phyloP scores from a whole-genome alignment of 2,113 vertebrate species.

The Petrocephalus microphthalmus region DNA sequence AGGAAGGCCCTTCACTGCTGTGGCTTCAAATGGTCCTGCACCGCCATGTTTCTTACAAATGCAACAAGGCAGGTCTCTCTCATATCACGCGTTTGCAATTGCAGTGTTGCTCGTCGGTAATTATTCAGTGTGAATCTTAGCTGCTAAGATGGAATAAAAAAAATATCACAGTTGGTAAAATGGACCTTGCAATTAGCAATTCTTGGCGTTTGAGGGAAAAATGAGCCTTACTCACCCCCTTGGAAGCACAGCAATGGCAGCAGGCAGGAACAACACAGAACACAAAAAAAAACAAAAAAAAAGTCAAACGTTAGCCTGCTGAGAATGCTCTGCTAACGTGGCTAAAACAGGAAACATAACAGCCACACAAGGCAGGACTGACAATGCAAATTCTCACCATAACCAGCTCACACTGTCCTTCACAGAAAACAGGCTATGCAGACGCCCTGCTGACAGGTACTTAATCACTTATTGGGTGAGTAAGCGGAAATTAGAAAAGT shows the following conservation, averaged over 20 bases:
- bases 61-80: background rate
- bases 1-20: background rate
- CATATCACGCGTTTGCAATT: background rate
- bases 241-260: conserved; percentile 24
- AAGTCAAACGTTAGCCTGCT: background rate
- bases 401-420: background rate
- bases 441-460: background rate
- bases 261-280: conserved; percentile 15
- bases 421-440: background rate
- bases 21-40: background rate
- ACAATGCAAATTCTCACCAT: background rate
- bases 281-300: conserved; percentile 14
- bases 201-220: background rate
- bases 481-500: background rate
- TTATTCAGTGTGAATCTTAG: background rate
- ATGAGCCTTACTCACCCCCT: conserved; percentile 54
- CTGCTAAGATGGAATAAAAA: background rate
- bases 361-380: background rate
- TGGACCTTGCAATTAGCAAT: background rate
- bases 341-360: background rate
- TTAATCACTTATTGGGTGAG: background rate
- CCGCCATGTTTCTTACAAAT: background rate
- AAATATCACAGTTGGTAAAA: background rate
- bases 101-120: background rate
- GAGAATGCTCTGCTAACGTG: background rate